A percentile compares a stretch with the other conserved stretches of the same genome.
Conservation (phyloP, 2,888 invertebrate species). For the Meiosimyza platycephala region DNA sequence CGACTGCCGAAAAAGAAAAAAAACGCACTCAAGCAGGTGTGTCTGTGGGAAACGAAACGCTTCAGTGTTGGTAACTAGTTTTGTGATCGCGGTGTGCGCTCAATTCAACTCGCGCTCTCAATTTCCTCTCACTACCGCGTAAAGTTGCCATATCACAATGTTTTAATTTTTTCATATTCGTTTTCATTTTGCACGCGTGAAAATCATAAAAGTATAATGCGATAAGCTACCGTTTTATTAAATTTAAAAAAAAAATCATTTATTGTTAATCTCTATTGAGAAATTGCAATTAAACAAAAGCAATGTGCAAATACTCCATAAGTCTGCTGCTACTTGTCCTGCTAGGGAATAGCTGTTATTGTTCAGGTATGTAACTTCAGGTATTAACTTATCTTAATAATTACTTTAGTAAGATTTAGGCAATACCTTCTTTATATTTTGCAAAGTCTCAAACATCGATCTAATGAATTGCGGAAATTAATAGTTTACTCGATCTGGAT, state of each 20-base stretch:
- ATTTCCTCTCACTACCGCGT: not conserved
- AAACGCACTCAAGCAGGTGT: constrained; percentile 35
- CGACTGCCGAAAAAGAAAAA: not conserved
- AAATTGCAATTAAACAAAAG: too few species aligned
- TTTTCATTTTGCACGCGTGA: not conserved
- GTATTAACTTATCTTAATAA: not conserved
- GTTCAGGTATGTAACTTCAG: constrained; percentile 21
- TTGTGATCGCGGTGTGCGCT: not conserved
- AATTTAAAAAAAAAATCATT: too few species aligned
- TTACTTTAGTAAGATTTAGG: too few species aligned
- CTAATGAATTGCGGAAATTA: too few species aligned
- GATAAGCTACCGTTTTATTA: not conserved
- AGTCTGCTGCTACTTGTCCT: constrained; percentile 18
- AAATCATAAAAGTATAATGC: constrained; percentile 10
- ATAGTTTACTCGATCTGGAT: too few species aligned
- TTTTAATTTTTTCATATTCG: too few species aligned
- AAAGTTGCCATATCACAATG: constrained; percentile 22
- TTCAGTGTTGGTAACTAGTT: constrained; percentile 6
- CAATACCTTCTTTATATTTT: too few species aligned
- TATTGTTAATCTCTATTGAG: too few species aligned
- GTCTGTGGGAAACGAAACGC: not conserved
- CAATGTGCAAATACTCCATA: too few species aligned
- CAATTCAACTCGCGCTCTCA: constrained; percentile 5
- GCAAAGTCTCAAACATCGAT: too few species aligned
- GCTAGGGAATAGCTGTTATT: constrained; percentile 26